A percentile compares a stretch with the other conserved stretches of the same genome.
These are phyloP conservation scores for Pygoscelis adeliae DNA, from an alignment of 2,113 vertebrate species.

Conservation along the genomic window DNA sequence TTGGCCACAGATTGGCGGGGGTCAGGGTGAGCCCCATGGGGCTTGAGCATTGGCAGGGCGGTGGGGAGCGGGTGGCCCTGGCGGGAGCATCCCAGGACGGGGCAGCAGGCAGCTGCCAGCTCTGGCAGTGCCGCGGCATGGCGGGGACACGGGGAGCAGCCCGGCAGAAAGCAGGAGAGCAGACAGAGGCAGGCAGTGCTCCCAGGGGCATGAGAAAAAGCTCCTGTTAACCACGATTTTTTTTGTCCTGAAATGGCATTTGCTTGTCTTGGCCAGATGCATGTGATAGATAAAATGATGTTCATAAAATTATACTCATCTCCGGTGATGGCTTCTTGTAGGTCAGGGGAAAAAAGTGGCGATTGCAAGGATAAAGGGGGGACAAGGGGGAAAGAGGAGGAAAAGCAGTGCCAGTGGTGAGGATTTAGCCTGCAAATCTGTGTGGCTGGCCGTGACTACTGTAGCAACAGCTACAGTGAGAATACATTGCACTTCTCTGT, in stretches of 20 bases:
- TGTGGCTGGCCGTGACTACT: background rate
- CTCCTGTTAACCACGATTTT: fast-evolving
- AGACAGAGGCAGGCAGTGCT: fast-evolving
- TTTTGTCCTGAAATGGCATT: background rate
- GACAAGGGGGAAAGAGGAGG: background rate
- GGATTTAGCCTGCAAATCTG: background rate
- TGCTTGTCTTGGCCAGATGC: background rate
- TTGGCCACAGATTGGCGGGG: no score
- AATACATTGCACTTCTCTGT: constrained; percentile 48
- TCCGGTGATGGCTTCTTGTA: background rate
- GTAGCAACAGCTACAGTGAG: constrained; percentile 11
- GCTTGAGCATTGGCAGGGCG: background rate
- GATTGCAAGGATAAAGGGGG: background rate
- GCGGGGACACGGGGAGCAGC: fast-evolving
- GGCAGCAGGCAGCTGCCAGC: background rate
- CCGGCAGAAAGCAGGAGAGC: background rate
- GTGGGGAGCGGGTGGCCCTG: background rate
- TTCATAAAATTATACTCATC: background rate
- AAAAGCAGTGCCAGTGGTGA: background rate
- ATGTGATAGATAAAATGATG: background rate
- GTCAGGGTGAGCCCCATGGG: background rate
- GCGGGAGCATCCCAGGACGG: background rate
- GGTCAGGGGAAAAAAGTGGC: background rate
- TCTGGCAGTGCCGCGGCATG: fast-evolving
- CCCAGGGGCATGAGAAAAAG: background rate